Base-by-base conservation (phyloP, 2,113 vertebrate genomes). In the Limanda limanda region DNA sequence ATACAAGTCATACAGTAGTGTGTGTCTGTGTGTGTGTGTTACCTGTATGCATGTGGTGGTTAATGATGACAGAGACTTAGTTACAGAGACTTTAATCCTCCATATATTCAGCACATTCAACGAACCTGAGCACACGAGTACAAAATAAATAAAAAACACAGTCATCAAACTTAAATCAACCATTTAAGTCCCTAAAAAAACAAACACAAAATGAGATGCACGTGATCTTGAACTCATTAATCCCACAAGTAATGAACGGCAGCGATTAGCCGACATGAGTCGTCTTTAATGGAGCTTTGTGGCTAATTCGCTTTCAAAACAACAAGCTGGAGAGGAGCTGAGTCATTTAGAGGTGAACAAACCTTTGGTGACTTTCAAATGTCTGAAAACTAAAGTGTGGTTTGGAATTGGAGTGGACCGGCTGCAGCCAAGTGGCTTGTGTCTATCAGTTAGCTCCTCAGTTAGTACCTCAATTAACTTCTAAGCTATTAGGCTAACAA, bases 191-290 rank as follows among this genome's bases (percentile, higher is more conserved):
- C 45, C 45, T 17, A 20, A 31, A 31, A 48, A 67, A 59, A 60
- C 60, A 55, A 12, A 8, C 64, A 35, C 31, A 65, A 25, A 21
- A 54, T n/a, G 15, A 52, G 35, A 74, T 51, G 27, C 3, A 61
- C n/a, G 27, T 4, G 40, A 5, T 52, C 74, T 68, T 45, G 12
- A 51, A 31, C 74, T 76, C 48, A 81, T 81, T 83, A 85, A 74
- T 83, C 72, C 84, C 27, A 68, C 73, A 81, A 74, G 73, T 62
- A 74, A 55, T 31, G 25, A 70, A 84, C 78, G 69, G 74, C 51
- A 14, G 59, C 45, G 68, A 85, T 86, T 71, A 83, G 76, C 73
- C 69, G 71, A 78, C 64, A 71, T 76, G 81, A 76, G 71, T 80
- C 10, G 17, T 47, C 76, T 88, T 81, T 74, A 81, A 74, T 83